Evolutionary conservation across 2,113 vertebrate genomes (phyloP).

Genomic region (Macrotis lagotis): DNA sequence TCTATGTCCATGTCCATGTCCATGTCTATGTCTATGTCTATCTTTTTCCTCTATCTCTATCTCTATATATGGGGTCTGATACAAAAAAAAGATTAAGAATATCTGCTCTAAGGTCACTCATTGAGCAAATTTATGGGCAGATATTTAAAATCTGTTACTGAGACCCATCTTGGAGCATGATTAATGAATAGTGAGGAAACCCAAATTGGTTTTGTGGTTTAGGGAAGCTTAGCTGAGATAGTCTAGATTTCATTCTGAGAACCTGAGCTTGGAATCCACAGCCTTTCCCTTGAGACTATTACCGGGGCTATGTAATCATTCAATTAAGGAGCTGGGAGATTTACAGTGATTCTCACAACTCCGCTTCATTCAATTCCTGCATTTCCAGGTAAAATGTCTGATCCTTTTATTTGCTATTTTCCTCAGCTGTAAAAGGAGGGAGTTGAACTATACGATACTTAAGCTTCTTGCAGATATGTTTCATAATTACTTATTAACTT

Average conservation of each 20-base stretch:
- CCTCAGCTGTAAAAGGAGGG: neutral
- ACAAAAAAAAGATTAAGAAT: neutral
- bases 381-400: neutral
- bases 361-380: neutral
- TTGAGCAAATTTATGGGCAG: neutral
- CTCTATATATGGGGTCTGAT: neutral
- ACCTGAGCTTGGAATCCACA: neutral
- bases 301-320: neutral
- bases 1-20: too few relatives aligned
- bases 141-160: neutral
- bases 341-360: neutral
- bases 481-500: neutral
- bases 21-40: too few relatives aligned
- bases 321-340: neutral
- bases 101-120: neutral
- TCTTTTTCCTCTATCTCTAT: too few relatives aligned
- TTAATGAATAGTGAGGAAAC: neutral
- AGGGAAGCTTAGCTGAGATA: neutral
- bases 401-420: neutral
- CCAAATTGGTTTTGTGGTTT: neutral
- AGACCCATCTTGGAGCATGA: neutral
- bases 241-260: constrained; percentile 6
- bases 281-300: neutral
- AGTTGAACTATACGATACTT: neutral
- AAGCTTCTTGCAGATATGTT: neutral